A percentile compares a stretch with the other conserved stretches of the same genome.
Conservation (phyloP, 2,113 vertebrate genomes). For the Polypterus senegalus region DNA sequence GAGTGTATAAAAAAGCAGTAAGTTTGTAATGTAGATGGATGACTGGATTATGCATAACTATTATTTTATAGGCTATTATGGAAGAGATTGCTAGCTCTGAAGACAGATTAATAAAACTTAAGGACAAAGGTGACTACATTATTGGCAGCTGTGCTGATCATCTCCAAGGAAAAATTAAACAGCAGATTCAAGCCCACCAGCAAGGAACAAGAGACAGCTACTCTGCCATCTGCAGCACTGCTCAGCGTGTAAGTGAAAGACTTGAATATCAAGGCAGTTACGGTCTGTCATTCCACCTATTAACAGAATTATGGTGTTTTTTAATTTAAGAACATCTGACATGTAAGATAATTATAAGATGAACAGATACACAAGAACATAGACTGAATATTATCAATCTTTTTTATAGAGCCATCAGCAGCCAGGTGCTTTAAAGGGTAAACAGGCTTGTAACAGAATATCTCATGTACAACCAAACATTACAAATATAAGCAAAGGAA, state of each 20-base stretch:
- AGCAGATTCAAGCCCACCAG: slow-evolving; percentile 72
- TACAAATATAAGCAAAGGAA: too few species aligned
- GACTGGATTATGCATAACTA: neutral
- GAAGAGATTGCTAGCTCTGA: slow-evolving; percentile 93
- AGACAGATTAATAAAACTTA: slow-evolving; percentile 69
- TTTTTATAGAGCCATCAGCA: too few species aligned
- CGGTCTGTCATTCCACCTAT: slow-evolving; percentile 44
- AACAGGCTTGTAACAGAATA: too few species aligned
- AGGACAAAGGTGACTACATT: slow-evolving; percentile 65
- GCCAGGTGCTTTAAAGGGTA: too few species aligned
- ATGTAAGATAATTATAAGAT: too few species aligned
- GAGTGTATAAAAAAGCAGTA: too few species aligned
- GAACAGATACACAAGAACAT: too few species aligned
- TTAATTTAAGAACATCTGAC: too few species aligned
- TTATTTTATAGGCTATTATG: slow-evolving; percentile 75
- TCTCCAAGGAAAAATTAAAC: slow-evolving; percentile 73
- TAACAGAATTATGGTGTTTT: slow-evolving; percentile 16
- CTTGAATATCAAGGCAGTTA: slow-evolving; percentile 32
- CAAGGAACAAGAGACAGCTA: slow-evolving; percentile 90
- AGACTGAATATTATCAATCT: too few species aligned
- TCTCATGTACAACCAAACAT: too few species aligned
- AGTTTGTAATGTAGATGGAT: neutral
- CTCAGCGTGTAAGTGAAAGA: slow-evolving; percentile 72
- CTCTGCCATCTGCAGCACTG: slow-evolving; percentile 90
- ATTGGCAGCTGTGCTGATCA: slow-evolving; percentile 70